A percentile compares a stretch with the other conserved stretches of the same genome.
Conservation (phyloP, 2,797 vertebrate genomes). For the Limosa lapponica region DNA sequence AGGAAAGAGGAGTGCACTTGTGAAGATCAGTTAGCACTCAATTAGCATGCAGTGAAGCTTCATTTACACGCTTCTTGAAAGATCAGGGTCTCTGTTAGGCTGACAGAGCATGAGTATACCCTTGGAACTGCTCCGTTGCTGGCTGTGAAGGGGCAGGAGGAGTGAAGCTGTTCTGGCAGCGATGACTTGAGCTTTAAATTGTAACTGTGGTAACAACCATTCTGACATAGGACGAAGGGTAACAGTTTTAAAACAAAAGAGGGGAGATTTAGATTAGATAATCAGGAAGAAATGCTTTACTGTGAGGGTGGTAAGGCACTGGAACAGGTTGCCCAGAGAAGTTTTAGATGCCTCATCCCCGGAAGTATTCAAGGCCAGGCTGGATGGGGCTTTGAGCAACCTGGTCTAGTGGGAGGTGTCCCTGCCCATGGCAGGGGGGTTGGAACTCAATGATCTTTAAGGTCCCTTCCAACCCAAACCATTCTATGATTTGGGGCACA, state of each 20-base stretch:
- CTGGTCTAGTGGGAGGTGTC: no score
- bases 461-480: no score
- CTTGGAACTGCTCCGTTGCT: not conserved
- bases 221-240: not conserved
- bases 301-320: no score
- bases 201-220: not conserved
- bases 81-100: not conserved
- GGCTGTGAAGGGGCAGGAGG: not conserved
- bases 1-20: not conserved
- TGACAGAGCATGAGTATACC: not conserved
- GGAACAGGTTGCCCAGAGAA: no score
- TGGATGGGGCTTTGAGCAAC: no score
- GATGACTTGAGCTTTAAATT: not conserved
- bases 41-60: conserved; percentile 7
- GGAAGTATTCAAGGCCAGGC: no score
- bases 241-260: not conserved
- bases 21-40: conserved; percentile 48
- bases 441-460: no score
- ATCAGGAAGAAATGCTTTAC: no score
- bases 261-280: no score
- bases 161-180: not conserved
- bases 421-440: no score
- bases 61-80: not conserved
- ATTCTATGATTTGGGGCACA: not conserved
- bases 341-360: no score